Evolutionary conservation across 2,797 vertebrate genomes (phyloP).

Genomic region (Eulemur rubriventer): DNA sequence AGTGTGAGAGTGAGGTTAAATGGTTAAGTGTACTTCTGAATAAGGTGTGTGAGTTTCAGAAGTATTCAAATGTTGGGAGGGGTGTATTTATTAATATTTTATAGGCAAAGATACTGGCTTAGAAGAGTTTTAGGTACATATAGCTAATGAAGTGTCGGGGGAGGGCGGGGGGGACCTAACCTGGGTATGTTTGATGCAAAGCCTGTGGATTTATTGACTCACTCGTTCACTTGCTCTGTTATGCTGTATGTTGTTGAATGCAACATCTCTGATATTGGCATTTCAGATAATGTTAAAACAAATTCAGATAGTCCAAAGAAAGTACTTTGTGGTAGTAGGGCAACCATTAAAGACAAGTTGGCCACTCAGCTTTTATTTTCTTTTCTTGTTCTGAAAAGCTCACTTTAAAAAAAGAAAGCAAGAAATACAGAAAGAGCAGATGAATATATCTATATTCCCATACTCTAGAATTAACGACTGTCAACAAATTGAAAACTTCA

Average conservation of each 20-base stretch:
- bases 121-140: conserved; percentile 24
- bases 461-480: not conserved
- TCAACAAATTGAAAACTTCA: conserved; percentile 47
- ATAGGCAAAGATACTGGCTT: not conserved
- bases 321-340: not conserved
- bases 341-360: not conserved
- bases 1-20: conserved; percentile 4
- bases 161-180: not conserved
- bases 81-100: not conserved
- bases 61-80: not conserved
- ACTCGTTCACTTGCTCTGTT: not conserved
- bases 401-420: not conserved
- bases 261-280: not conserved
- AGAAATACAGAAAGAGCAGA: not conserved
- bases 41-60: not conserved
- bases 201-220: not conserved
- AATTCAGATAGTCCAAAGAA: not conserved
- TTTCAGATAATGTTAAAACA: conserved; percentile 32
- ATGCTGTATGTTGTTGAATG: not conserved
- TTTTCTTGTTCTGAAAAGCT: conserved; percentile 21
- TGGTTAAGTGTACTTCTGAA: conserved; percentile 32
- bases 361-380: not conserved
- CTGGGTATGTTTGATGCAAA: not conserved
- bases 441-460: not conserved
- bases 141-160: not conserved